A percentile compares a stretch with the other conserved stretches of the same genome.
Evolutionary conservation across 2,797 vertebrate genomes (phyloP).

Genomic region (Acropternis orthonyx): DNA sequence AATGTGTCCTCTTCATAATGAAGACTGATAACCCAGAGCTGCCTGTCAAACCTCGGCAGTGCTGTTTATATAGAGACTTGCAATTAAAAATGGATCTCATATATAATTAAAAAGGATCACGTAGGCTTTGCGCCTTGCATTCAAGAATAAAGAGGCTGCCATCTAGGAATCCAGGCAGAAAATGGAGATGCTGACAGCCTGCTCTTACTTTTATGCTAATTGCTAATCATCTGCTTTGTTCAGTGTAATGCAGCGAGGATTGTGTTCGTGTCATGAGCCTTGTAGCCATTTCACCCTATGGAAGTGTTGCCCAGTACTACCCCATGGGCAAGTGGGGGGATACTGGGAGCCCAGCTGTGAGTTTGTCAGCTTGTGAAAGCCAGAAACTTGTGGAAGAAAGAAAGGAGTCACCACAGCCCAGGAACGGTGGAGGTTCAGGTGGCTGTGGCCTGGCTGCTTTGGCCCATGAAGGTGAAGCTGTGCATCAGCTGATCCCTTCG

Average conservation of each 20-base stretch:
- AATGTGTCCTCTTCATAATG: slow-evolving; percentile 50
- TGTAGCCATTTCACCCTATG: not conserved
- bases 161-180: slow-evolving; percentile 70
- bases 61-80: slow-evolving; percentile 61
- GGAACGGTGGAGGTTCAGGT: not conserved
- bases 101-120: slow-evolving; percentile 76
- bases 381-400: not conserved
- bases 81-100: slow-evolving; percentile 76
- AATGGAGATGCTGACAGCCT: slow-evolving; percentile 64
- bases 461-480: not conserved
- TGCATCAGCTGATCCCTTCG: not conserved
- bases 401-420: not conserved
- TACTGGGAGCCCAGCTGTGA: not conserved
- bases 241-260: slow-evolving; percentile 4
- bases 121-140: slow-evolving; percentile 67
- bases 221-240: slow-evolving; percentile 67
- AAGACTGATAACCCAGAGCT: slow-evolving; percentile 69
- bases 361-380: not conserved
- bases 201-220: slow-evolving; percentile 68
- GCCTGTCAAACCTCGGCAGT: slow-evolving; percentile 57
- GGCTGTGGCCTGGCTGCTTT: not conserved
- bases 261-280: slow-evolving; percentile 6
- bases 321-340: not conserved
- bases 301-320: not conserved
- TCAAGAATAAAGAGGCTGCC: slow-evolving; percentile 72